Evolutionary conservation across 2,888 invertebrate species (phyloP).

Genomic region (Brachypterus glaber): DNA sequence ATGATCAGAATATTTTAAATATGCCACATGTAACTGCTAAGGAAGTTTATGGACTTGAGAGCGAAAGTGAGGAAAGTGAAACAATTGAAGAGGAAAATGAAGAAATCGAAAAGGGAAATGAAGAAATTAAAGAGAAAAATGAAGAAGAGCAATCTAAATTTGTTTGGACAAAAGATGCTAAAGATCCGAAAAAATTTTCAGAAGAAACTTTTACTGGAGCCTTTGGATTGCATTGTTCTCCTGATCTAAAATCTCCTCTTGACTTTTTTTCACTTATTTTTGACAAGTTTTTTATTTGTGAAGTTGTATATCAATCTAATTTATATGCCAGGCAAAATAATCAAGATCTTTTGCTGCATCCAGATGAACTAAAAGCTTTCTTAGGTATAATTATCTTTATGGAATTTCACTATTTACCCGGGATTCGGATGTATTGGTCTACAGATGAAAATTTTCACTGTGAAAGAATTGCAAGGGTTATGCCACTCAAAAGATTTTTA

Average conservation of each 20-base stretch:
- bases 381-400: background rate
- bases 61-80: no score
- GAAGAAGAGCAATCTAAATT: no score
- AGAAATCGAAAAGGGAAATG: no score
- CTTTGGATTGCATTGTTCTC: background rate
- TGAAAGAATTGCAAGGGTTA: background rate
- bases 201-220: background rate
- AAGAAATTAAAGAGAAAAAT: no score
- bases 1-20: no score
- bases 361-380: background rate
- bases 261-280: background rate
- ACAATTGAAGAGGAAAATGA: no score
- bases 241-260: background rate
- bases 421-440: background rate
- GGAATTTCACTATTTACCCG: background rate
- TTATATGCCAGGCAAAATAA: background rate
- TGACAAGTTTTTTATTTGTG: background rate
- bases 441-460: background rate
- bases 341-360: background rate
- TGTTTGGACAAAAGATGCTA: background rate
- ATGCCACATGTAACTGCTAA: no score
- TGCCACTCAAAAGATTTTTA: background rate
- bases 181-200: background rate
- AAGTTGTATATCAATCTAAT: background rate
- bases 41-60: no score